A percentile compares a stretch with the other conserved stretches of the same genome.
These are phyloP conservation scores for Aepyceros melampus DNA, from an alignment of 2,113 vertebrate genomes.

Conservation along the genomic window DNA sequence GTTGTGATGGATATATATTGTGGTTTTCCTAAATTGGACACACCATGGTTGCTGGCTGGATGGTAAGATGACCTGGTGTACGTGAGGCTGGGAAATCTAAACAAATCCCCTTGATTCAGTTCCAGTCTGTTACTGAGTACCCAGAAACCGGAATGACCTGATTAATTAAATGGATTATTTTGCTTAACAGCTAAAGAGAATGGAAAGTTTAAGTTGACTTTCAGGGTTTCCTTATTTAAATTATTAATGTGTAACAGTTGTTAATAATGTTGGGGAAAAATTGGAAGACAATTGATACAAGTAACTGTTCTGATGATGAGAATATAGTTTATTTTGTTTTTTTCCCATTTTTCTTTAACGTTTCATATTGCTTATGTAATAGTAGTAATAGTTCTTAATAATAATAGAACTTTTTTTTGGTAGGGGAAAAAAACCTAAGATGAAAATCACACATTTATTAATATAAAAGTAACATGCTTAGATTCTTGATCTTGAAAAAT, in stretches of 20 bases:
- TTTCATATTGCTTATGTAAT: constrained; percentile 39
- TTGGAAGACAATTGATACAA: background rate
- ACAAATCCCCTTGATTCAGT: background rate
- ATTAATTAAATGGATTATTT: background rate
- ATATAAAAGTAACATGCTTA: background rate
- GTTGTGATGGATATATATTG: background rate
- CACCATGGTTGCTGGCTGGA: background rate
- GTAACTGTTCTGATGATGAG: background rate
- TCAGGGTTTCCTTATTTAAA: background rate
- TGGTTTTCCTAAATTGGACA: background rate
- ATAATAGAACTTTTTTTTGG: constrained; percentile 41
- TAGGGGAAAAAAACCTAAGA: background rate
- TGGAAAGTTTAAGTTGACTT: background rate
- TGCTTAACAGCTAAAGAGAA: background rate
- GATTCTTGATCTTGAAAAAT: constrained; percentile 8
- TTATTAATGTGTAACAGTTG: background rate
- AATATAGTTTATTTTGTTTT: background rate
- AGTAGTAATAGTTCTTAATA: constrained; percentile 38
- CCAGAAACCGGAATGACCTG: background rate
- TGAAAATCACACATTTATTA: constrained; percentile 41
- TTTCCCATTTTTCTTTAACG: background rate
- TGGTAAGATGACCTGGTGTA: background rate
- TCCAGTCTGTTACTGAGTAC: background rate
- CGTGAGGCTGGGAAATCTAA: background rate
- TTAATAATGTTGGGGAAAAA: background rate